A percentile compares a stretch with the other conserved stretches of the same genome.
Evolutionary conservation across 37 sponge, comb jelly and placozoan genomes (phyloP).

Genomic region (Halichondria panicea): DNA sequence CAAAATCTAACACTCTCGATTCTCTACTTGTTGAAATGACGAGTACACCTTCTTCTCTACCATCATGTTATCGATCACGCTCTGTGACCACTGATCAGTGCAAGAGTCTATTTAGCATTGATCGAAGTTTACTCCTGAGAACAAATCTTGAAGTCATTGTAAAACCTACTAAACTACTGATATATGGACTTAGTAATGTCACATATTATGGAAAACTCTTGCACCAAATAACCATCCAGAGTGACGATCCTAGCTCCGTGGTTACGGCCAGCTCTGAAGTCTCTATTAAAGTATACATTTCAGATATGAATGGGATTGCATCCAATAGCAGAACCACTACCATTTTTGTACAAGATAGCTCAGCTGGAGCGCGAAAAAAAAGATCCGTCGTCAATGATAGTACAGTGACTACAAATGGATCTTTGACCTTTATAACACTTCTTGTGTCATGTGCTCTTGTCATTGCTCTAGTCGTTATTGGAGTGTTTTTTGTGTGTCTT

Average conservation of each 20-base stretch:
- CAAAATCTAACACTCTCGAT: conserved; percentile 18
- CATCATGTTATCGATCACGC: conserved; percentile 12
- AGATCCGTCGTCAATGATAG: background rate
- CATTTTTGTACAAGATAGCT: background rate
- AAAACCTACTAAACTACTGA: conserved; percentile 17
- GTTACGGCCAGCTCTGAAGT: conserved; percentile 1
- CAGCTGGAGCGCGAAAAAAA: background rate
- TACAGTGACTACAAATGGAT: background rate
- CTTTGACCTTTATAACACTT: too few relatives aligned
- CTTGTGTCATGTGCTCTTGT: too few relatives aligned
- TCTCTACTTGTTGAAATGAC: conserved; percentile 29
- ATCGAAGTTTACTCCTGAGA: background rate
- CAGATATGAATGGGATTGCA: conserved; percentile 44
- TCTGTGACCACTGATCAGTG: background rate
- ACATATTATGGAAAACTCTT: conserved; percentile 19
- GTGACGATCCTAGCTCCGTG: background rate
- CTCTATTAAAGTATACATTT: conserved; percentile 32
- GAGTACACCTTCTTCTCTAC: background rate
- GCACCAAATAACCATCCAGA: conserved; percentile 3
- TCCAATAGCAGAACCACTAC: conserved; percentile 10
- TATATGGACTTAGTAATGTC: conserved; percentile 18
- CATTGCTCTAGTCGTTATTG: background rate
- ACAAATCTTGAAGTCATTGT: conserved; percentile 9
- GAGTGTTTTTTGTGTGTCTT: background rate
- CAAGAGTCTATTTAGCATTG: conserved; percentile 9